These are phyloP conservation scores for Mactra quadrangularis DNA, from an alignment of 1,140 invertebrate species.

Conservation along the genomic window DNA sequence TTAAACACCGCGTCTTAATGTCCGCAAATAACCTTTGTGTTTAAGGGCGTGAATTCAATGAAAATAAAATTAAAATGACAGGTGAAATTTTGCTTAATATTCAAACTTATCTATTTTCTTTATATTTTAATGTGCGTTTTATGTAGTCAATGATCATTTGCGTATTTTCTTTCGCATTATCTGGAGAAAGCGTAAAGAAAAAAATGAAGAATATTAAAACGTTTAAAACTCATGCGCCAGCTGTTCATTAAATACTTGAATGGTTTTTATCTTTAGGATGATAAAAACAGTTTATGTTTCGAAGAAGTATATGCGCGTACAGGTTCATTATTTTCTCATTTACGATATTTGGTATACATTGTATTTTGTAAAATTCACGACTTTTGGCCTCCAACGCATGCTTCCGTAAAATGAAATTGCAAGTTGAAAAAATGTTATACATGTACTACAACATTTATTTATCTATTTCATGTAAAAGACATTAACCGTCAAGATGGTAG, in stretches of 20 bases:
- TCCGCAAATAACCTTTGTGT: conserved; percentile 24
- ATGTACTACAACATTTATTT: no score
- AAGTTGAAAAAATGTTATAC: no score
- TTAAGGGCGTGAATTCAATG: conserved; percentile 4
- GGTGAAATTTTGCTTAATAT: conserved; percentile 22
- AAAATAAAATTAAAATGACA: conserved; percentile 30
- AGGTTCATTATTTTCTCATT: no score
- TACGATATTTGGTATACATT: no score
- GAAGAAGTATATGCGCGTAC: no score
- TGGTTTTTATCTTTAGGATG: background rate
- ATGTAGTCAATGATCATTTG: conserved; percentile 18
- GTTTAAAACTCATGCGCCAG: background rate
- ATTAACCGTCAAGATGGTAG: no score
- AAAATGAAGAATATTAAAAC: background rate
- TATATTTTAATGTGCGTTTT: conserved; percentile 15
- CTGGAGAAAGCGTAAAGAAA: conserved; percentile 4
- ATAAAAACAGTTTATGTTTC: no score
- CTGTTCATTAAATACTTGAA: conserved; percentile 3
- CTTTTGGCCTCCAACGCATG: no score
- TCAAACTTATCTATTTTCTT: conserved; percentile 26
- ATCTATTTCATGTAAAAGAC: no score
- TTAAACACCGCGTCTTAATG: conserved; percentile 5
- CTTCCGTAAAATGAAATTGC: no score
- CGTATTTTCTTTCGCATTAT: background rate
- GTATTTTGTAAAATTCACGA: no score